These are phyloP conservation scores for Galerucella pusilla DNA, from an alignment of 2,888 invertebrate species.

Conservation along the genomic window DNA sequence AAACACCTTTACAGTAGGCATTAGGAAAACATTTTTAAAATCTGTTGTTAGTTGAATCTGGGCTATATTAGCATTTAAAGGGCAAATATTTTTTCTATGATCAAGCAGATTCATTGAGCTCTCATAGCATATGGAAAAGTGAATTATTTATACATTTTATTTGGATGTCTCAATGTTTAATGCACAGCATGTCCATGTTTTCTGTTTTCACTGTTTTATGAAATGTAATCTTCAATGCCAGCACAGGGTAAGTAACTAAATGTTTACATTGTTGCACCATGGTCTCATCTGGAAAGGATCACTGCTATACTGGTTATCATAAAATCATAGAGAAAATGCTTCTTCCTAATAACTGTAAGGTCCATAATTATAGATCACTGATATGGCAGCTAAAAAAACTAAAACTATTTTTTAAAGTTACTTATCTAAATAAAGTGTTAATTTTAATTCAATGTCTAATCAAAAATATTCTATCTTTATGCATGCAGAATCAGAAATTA, in stretches of 20 bases:
- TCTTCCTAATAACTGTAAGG: background rate
- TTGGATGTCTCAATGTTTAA: background rate
- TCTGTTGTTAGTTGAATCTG: background rate
- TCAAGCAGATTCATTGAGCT: background rate
- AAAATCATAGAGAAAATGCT: no score
- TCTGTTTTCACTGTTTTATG: background rate
- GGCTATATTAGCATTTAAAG: background rate
- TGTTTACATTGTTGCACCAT: background rate
- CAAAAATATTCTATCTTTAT: no score
- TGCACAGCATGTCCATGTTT: conserved; percentile 15
- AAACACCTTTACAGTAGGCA: no score
- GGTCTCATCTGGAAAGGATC: background rate
- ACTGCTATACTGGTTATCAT: background rate
- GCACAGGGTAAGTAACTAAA: conserved; percentile 1
- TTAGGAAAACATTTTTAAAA: background rate
- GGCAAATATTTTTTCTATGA: conserved; percentile 4
- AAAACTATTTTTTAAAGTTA: no score
- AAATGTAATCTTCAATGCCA: background rate
- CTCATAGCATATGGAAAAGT: background rate
- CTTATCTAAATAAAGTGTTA: no score
- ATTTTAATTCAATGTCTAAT: no score
- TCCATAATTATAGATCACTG: background rate
- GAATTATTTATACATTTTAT: background rate
- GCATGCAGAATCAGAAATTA: no score
- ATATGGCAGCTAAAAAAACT: no score